Base-by-base conservation (phyloP, 1,140 invertebrate species). In the Vanessa atalanta region DNA sequence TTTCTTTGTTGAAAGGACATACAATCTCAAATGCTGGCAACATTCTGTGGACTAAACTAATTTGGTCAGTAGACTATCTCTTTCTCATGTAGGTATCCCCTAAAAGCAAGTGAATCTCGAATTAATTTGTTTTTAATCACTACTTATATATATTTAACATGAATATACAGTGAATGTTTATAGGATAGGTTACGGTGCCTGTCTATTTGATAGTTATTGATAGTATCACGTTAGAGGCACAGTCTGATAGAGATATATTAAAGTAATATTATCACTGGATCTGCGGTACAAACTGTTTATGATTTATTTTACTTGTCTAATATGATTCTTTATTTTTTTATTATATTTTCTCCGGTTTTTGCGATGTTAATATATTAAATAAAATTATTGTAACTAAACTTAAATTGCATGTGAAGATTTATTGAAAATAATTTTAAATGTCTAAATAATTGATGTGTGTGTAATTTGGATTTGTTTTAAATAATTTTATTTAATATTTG, bases 151-250 rank as follows among this genome's bases (percentile, higher is more conserved):
- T 47, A 72, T 64, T 3, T 47, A 65, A 51, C n/a, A 51, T 63
- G 20, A 72, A 57, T 65, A 72, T 47, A 65, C 26, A 23, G 53
- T 53, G 47, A 68, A 47, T 63, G 55, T 68, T 20, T 68, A 64
- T 15, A 47, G 14, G 64, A 63, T 71, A 61, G 26, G 31, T 50
- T 55, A 70, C 66, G 13, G 68, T 70, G 73, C 73, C 73, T 71
- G 65, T 66, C 73, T 65, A 61, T 48, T 66, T 31, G 20, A 73
- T 69, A 69, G 66, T 60, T 60, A 70, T 51, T 75, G 63, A 75
- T 75, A 75, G 63, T 37, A 7, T 61, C 64, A 65, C 53, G 47
- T 20, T 75, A 75, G 73, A 20, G 20, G 70, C 66, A 55, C 70
- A 75, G 73, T 47, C 15, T 60, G 67, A 50, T 61, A 74, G 65